Base-by-base conservation (phyloP, 2,113 vertebrate species). In the Sinocyclocheilus grahami region DNA sequence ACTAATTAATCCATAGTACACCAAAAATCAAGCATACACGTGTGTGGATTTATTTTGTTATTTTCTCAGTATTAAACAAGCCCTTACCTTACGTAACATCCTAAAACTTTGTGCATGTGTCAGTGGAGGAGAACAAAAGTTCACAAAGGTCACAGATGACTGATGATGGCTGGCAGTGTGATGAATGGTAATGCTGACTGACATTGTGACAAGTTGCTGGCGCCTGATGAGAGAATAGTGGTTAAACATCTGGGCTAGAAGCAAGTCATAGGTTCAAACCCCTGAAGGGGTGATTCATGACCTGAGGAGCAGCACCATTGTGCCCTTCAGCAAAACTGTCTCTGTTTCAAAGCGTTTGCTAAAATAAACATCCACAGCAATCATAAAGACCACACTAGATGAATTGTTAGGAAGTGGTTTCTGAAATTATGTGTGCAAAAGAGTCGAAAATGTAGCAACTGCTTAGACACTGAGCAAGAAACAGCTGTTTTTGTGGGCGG, bases 241-340 rank as follows among this genome's bases (percentile, higher is more conserved):
- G 63, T 53, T 33, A 82, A 53, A 71, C 42, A 71, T 82, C 79
- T 82, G 80, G 27, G 63, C 46, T n/a, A 20, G 79, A 82, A 82
- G 65, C 79, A 48, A 11, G 60, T 67, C 27, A 22, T 22, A 82
- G 24, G 80, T 71, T 71, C 27, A 82, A 33, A 67, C 10, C 42
- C 80, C 63, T 12, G 46, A 82, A 37, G 63, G 24, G 42, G 16
- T n/a, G 30, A 62, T 79, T 33, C 55, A 62, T 79, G 76, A 78
- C 76, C 76, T 55, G 77, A 33, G 33, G 27, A 20, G n/a, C 46
- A 78, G 13, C 39, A 65, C 62, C 60, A 42, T 24, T 67, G 39
- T 67, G 79, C 2, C 79, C 79, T 81, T 65, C 22, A 65, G 37
- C 79, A 30, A 53, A 39, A 65, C 80, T 51, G 37, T 30, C 39